phyloP scores from a whole-genome alignment of 2,888 invertebrate species.

The Chalcosyrphus nemorum region DNA sequence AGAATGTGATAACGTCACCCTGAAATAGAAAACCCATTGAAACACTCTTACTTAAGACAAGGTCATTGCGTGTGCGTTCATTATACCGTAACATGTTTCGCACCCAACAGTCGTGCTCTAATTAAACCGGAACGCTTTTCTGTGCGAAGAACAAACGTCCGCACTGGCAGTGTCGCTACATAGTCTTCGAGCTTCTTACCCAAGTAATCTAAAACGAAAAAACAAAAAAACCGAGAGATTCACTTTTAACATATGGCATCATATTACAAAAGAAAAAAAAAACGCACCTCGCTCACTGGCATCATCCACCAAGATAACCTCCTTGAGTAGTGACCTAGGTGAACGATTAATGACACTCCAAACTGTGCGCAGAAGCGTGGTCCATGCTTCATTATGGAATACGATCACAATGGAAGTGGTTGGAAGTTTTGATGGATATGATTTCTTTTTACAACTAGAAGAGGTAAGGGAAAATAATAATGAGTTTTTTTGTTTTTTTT shows the following conservation, averaged over 20 bases:
- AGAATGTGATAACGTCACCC: slow-evolving; percentile 82
- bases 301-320: slow-evolving; percentile 98
- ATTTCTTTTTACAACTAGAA: slow-evolving; percentile 90
- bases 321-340: slow-evolving; percentile 92
- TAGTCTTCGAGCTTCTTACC: slow-evolving; percentile 94
- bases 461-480: slow-evolving; percentile 4
- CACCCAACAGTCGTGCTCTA: slow-evolving; percentile 96
- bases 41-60: slow-evolving; percentile 28
- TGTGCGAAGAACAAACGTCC: slow-evolving; percentile 93
- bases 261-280: slow-evolving; percentile 12
- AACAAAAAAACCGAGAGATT: no score
- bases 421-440: slow-evolving; percentile 90
- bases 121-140: slow-evolving; percentile 97
- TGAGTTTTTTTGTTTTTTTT: slow-evolving; percentile 4
- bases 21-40: slow-evolving; percentile 61
- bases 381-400: slow-evolving; percentile 99
- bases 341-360: slow-evolving; percentile 99
- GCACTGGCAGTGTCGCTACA: slow-evolving; percentile 92
- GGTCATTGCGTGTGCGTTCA: slow-evolving; percentile 81
- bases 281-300: slow-evolving; percentile 92
- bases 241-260: slow-evolving; percentile 39
- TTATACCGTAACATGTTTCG: slow-evolving; percentile 94
- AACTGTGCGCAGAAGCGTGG: slow-evolving; percentile 96
- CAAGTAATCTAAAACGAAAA: slow-evolving; percentile 88
- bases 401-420: slow-evolving; percentile 98